Evolutionary conservation across 2,113 vertebrate species (phyloP).

Genomic region (Oostethus manadensis): DNA sequence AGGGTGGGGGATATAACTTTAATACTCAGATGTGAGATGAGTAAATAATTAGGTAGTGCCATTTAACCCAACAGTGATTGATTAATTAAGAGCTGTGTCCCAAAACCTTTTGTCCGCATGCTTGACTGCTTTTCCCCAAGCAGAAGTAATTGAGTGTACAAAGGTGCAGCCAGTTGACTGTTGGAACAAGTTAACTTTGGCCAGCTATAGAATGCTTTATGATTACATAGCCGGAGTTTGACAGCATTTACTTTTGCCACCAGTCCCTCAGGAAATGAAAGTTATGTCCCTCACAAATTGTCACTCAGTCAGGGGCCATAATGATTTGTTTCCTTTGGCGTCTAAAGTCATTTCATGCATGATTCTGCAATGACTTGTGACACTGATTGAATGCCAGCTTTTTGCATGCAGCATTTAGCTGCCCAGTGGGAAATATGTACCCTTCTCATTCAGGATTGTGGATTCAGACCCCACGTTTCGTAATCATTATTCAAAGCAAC

Average conservation of each 20-base stretch:
- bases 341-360: slow-evolving; percentile 61
- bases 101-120: not conserved
- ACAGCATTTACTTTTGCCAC: slow-evolving; percentile 55
- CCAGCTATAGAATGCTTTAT: slow-evolving; percentile 54
- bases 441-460: slow-evolving; percentile 31
- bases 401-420: slow-evolving; percentile 39
- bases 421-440: slow-evolving; percentile 34
- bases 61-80: not conserved
- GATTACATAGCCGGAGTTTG: slow-evolving; percentile 55
- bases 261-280: slow-evolving; percentile 55
- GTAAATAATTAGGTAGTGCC: too few species aligned
- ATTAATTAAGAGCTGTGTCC: not conserved
- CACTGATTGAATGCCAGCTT: slow-evolving; percentile 62
- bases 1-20: too few species aligned
- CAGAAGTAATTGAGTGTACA: not conserved
- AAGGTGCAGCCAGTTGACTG: slow-evolving; percentile 41
- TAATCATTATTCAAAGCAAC: slow-evolving; percentile 31
- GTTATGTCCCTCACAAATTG: slow-evolving; percentile 59
- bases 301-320: slow-evolving; percentile 58
- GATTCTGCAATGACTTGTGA: slow-evolving; percentile 58
- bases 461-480: slow-evolving; percentile 36
- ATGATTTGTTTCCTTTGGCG: slow-evolving; percentile 70
- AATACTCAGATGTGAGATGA: too few species aligned
- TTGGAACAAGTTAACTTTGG: slow-evolving; percentile 37
- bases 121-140: not conserved